These are phyloP conservation scores for Caenorhabditis elegans DNA, from an alignment of 1,140 invertebrate genomes.

Conservation along the genomic window DNA sequence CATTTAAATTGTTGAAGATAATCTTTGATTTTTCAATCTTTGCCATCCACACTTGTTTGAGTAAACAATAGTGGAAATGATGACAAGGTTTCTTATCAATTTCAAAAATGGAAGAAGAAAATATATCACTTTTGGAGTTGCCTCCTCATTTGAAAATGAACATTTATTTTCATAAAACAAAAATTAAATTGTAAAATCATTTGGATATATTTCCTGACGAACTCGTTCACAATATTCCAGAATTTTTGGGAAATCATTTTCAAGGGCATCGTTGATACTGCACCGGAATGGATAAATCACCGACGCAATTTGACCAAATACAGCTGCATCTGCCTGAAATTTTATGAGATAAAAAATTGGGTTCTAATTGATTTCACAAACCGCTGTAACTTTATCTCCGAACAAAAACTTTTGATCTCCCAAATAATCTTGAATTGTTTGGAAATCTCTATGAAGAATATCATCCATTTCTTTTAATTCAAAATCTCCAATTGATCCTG, in stretches of 20 bases:
- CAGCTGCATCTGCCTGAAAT: constrained; percentile 37
- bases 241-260: constrained; percentile 5
- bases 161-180: too few relatives aligned
- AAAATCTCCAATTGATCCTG: constrained; percentile 6
- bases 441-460: constrained; percentile 34
- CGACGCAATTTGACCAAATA: constrained; percentile 31
- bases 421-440: background rate
- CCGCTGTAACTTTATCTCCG: constrained; percentile 39
- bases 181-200: background rate
- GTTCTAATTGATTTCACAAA: background rate
- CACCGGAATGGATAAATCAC: background rate
- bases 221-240: background rate
- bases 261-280: background rate
- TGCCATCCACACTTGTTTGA: too few relatives aligned
- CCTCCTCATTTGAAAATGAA: too few relatives aligned
- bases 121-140: too few relatives aligned
- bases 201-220: background rate
- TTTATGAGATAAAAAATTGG: too few relatives aligned
- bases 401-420: constrained; percentile 32
- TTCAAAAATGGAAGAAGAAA: too few relatives aligned
- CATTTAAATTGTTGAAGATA: too few relatives aligned
- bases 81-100: too few relatives aligned
- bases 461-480: background rate
- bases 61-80: too few relatives aligned
- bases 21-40: too few relatives aligned